Conservation (phyloP, 2,113 vertebrate species). For the Salvelinus alpinus region DNA sequence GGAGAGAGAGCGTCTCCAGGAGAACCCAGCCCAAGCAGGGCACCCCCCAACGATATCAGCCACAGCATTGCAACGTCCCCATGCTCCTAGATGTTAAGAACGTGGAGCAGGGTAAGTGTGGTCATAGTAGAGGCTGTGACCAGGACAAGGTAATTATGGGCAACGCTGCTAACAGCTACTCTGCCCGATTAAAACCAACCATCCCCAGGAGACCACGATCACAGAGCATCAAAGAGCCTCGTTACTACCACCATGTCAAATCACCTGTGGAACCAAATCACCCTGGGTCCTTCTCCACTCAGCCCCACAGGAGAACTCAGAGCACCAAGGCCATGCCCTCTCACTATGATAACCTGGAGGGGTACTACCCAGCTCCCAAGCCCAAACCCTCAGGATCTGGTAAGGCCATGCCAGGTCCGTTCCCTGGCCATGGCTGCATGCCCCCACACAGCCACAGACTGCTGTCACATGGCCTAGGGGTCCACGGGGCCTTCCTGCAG, state of each 20-base stretch:
- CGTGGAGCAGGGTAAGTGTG: slow-evolving; percentile 44
- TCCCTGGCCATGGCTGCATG: slow-evolving; percentile 73
- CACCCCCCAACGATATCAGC: slow-evolving; percentile 49
- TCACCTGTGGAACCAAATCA: slow-evolving; percentile 77
- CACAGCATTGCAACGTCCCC: slow-evolving; percentile 63
- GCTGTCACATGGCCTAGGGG: slow-evolving; percentile 85
- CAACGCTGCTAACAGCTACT: slow-evolving; percentile 77
- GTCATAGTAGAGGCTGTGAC: slow-evolving; percentile 55
- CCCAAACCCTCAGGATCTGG: slow-evolving; percentile 69
- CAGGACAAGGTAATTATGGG: slow-evolving; percentile 63
- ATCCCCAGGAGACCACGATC: slow-evolving; percentile 82
- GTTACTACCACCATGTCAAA: slow-evolving; percentile 67
- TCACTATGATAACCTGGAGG: slow-evolving; percentile 86
- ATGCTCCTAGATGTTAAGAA: slow-evolving; percentile 75
- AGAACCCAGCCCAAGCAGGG: slow-evolving; percentile 65
- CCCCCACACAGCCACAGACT: slow-evolving; percentile 82
- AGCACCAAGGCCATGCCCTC: slow-evolving; percentile 81
- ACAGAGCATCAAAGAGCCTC: slow-evolving; percentile 82
- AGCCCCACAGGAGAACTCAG: slow-evolving; percentile 83
- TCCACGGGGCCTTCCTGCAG: slow-evolving; percentile 81
- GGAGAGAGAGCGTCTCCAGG: slow-evolving; percentile 76
- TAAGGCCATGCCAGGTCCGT: slow-evolving; percentile 53
- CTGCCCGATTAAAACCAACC: slow-evolving; percentile 33
- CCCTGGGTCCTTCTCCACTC: slow-evolving; percentile 76
- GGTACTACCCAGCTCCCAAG: slow-evolving; percentile 82